A percentile compares a stretch with the other conserved stretches of the same genome.
phyloP scores from a whole-genome alignment of 2,888 invertebrate species.

The Ochropacha duplaris region DNA sequence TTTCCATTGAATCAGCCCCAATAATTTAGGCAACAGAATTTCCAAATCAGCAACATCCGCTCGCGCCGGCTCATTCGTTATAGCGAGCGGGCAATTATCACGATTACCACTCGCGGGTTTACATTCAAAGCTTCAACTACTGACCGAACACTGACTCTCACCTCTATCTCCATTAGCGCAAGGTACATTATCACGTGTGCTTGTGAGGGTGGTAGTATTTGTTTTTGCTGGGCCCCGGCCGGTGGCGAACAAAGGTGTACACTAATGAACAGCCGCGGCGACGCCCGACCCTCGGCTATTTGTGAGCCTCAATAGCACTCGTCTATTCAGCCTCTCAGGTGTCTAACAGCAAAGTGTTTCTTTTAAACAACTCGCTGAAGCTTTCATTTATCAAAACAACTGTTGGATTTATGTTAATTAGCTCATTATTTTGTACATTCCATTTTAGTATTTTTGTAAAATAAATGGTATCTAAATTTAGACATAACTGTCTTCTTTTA shows the following conservation, averaged over 20 bases:
- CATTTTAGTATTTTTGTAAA: not conserved
- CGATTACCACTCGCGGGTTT: slow-evolving; percentile 36
- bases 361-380: slow-evolving; percentile 36
- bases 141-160: not conserved
- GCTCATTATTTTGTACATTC: not conserved
- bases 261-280: slow-evolving; percentile 45
- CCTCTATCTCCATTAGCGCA: not conserved
- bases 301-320: slow-evolving; percentile 36
- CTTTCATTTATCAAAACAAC: slow-evolving; percentile 38
- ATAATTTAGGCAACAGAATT: slow-evolving; percentile 8
- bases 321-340: slow-evolving; percentile 34
- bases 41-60: slow-evolving; percentile 13
- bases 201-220: slow-evolving; percentile 23
- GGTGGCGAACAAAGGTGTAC: slow-evolving; percentile 40
- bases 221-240: slow-evolving; percentile 32
- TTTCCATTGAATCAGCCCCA: not conserved
- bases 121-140: slow-evolving; percentile 20
- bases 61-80: slow-evolving; percentile 17
- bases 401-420: slow-evolving; percentile 20
- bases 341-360: slow-evolving; percentile 42
- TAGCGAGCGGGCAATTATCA: slow-evolving; percentile 32
- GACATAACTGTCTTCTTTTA: too few species aligned
- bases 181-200: not conserved
- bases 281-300: slow-evolving; percentile 22
- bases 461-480: too few species aligned